These are phyloP conservation scores for Tryphoninae sp. DNA, from an alignment of 2,888 invertebrate genomes.

Conservation along the genomic window DNA sequence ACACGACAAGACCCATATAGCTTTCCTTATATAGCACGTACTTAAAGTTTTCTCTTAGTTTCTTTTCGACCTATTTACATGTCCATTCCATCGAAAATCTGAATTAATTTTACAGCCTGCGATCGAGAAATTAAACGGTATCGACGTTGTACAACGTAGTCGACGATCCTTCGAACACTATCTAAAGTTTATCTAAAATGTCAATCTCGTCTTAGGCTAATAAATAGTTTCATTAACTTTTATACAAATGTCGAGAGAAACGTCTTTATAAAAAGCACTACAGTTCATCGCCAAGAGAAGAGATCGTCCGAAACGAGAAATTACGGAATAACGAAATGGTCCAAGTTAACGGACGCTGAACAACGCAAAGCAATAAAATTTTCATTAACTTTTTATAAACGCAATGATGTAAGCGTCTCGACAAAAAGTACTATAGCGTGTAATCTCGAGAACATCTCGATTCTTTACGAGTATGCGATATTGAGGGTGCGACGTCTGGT, in stretches of 20 bases:
- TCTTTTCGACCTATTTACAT: not conserved
- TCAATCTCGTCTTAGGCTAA: not conserved
- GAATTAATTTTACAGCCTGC: not conserved
- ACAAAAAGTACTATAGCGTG: not conserved
- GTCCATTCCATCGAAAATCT: not conserved
- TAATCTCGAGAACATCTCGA: not conserved
- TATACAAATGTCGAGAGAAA: not conserved
- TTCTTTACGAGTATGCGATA: not conserved
- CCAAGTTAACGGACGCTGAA: too few species aligned
- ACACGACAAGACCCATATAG: conserved; percentile 37
- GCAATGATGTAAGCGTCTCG: not conserved
- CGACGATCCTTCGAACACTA: too few species aligned
- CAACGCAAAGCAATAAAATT: not conserved
- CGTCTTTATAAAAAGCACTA: not conserved
- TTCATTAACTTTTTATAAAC: not conserved
- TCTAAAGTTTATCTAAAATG: not conserved
- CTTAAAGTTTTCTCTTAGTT: not conserved
- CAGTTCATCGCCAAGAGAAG: not conserved
- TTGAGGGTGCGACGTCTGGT: not conserved
- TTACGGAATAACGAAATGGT: not conserved
- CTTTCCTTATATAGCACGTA: conserved; percentile 20
- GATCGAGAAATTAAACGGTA: not conserved
- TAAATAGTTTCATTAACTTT: too few species aligned
- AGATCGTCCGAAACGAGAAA: not conserved
- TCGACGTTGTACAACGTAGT: too few species aligned